Percentiles rank a stretch among this genome's conserved stretches.
These are phyloP conservation scores for Sthenelais limicola DNA, from an alignment of 2,888 invertebrate genomes.

Conservation along the genomic window DNA sequence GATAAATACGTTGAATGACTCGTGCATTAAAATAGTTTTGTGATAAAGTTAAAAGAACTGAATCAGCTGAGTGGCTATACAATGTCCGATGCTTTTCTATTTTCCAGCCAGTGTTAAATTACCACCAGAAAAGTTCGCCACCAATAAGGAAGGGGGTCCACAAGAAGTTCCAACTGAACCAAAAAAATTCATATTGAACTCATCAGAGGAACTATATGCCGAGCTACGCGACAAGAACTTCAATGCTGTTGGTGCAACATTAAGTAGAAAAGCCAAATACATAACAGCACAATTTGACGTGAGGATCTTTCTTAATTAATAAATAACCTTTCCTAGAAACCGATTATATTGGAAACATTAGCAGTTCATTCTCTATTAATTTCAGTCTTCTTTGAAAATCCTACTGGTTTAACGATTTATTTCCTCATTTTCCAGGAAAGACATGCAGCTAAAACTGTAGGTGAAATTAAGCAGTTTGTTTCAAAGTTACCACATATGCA, in stretches of 20 bases:
- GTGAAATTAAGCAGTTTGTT: constrained; percentile 95
- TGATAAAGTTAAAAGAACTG: too few relatives aligned
- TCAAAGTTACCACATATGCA: constrained; percentile 89
- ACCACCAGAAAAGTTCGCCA: constrained; percentile 88
- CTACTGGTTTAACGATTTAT: neutral
- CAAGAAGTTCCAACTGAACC: constrained; percentile 76
- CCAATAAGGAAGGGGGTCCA: constrained; percentile 75
- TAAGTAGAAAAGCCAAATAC: constrained; percentile 88
- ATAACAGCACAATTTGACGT: constrained; percentile 84
- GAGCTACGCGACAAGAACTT: constrained; percentile 95
- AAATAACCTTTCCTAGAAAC: neutral
- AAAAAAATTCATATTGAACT: constrained; percentile 85
- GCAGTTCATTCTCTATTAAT: neutral
- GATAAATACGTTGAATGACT: too few relatives aligned
- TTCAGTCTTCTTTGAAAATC: neutral
- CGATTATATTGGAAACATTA: neutral
- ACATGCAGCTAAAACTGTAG: constrained; percentile 88
- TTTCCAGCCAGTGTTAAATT: constrained; percentile 81
- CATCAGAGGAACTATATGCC: constrained; percentile 88
- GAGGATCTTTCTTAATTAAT: constrained; percentile 50
- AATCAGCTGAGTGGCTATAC: neutral
- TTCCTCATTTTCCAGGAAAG: constrained; percentile 77
- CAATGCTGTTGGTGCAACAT: constrained; percentile 87
- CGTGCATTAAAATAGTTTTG: too few relatives aligned
- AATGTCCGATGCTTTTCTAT: neutral